A percentile compares a stretch with the other conserved stretches of the same genome.
These are phyloP conservation scores for Zoroaster sp. DNA, from an alignment of 53 echinoderm and acorn worm species.

Conservation along the genomic window DNA sequence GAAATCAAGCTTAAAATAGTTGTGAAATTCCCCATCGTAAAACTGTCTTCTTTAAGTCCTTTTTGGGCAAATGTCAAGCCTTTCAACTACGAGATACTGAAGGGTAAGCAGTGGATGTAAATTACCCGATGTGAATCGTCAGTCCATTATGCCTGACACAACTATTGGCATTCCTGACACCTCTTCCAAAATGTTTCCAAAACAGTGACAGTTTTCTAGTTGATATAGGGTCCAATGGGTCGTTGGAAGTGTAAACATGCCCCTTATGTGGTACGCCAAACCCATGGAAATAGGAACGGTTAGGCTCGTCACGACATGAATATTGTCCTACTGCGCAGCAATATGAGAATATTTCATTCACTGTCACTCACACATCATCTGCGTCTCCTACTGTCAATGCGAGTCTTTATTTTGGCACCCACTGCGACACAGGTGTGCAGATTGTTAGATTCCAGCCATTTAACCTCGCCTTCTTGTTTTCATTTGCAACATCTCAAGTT, in stretches of 20 bases:
- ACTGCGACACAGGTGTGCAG: slow-evolving; percentile 5
- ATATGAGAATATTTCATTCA: not conserved
- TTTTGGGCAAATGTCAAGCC: slow-evolving; percentile 16
- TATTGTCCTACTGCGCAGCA: not conserved
- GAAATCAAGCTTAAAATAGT: not conserved
- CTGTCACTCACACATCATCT: slow-evolving; percentile 24
- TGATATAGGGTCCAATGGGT: not conserved
- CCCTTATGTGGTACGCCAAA: not conserved
- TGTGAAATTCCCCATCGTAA: not conserved
- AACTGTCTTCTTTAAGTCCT: not conserved
- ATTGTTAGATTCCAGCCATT: not conserved
- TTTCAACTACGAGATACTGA: not conserved
- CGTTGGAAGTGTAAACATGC: slow-evolving; percentile 13
- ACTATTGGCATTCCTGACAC: slow-evolving; percentile 38
- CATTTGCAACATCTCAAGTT: not conserved
- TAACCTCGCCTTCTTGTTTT: not conserved
- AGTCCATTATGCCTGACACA: not conserved
- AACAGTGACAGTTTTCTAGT: slow-evolving; percentile 8
- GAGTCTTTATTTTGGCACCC: not conserved
- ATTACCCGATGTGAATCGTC: not conserved
- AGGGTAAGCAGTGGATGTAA: not conserved
- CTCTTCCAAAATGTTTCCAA: slow-evolving; percentile 29
- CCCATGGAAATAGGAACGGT: not conserved
- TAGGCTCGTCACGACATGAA: not conserved
- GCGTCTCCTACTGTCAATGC: not conserved